Percentiles rank a stretch among this genome's conserved stretches.
Evolutionary conservation across 2,113 vertebrate genomes (phyloP).

Genomic region (rabbit (Oryctolagus cuniculus)): DNA sequence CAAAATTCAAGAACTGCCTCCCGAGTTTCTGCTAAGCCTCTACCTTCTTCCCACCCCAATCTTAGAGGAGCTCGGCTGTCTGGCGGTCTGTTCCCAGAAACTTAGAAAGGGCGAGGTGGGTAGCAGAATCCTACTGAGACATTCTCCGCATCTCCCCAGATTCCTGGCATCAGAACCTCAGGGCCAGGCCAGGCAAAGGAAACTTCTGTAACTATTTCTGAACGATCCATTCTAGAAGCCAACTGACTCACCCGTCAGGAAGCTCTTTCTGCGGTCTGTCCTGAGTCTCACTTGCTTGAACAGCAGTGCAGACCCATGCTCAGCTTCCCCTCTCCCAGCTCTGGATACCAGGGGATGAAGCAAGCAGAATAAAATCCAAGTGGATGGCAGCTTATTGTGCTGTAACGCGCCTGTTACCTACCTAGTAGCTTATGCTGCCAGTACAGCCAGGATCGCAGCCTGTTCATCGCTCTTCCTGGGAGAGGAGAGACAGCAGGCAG

Average conservation of each 20-base stretch:
- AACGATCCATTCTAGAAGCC: not conserved
- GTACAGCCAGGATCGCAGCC: constrained; percentile 43
- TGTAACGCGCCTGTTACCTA: constrained; percentile 68
- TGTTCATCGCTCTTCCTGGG: constrained; percentile 27
- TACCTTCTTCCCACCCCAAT: not conserved
- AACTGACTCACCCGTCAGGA: not conserved
- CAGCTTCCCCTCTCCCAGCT: not conserved
- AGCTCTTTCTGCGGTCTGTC: constrained; percentile 5
- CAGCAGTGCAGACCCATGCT: not conserved
- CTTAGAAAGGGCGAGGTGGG: not conserved
- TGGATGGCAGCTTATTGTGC: constrained; percentile 70
- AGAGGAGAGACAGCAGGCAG: constrained; percentile 11
- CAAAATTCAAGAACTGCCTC: constrained; percentile 35
- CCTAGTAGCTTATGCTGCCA: constrained; percentile 13
- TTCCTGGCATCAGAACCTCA: not conserved
- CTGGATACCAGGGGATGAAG: not conserved
- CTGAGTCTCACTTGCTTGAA: not conserved
- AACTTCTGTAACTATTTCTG: not conserved
- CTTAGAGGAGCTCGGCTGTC: not conserved
- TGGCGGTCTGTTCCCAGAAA: not conserved
- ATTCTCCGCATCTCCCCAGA: not conserved
- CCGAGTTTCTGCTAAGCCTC: constrained; percentile 15
- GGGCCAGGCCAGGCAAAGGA: not conserved
- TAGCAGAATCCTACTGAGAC: not conserved
- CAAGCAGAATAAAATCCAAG: constrained; percentile 68